phyloP scores from a whole-genome alignment of 2,113 vertebrate genomes.

The Podarcis cretensis region DNA sequence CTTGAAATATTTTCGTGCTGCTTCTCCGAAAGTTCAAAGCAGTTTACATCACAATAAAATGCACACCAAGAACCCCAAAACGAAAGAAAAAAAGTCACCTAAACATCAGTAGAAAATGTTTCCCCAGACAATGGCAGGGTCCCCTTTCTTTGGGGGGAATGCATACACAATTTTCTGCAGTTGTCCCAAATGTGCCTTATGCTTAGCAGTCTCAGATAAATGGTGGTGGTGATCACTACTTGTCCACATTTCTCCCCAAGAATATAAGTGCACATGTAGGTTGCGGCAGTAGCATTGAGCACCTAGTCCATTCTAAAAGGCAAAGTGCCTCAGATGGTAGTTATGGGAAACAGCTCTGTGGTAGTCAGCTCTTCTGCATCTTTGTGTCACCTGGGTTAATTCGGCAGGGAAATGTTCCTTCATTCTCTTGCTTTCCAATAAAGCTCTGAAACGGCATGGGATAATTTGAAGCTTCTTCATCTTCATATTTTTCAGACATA shows the following conservation, averaged over 20 bases:
- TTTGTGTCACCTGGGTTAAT: not conserved
- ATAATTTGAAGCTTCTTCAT: conserved; percentile 7
- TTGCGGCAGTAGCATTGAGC: not conserved
- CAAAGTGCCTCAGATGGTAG: not conserved
- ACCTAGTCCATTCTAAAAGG: not conserved
- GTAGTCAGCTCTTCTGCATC: not conserved
- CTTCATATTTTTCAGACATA: conserved; percentile 61
- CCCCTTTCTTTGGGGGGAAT: not conserved
- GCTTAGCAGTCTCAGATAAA: not conserved
- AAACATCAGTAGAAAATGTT: not conserved
- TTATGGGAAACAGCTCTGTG: not conserved
- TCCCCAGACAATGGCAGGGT: too few relatives aligned
- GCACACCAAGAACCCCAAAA: not conserved
- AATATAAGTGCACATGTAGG: not conserved
- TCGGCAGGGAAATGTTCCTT: not conserved
- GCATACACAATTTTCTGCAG: not conserved
- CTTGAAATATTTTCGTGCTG: not conserved
- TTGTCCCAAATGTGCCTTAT: not conserved
- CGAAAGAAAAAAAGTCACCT: not conserved
- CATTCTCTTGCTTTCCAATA: not conserved
- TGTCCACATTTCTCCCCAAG: not conserved
- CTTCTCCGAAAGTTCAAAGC: not conserved
- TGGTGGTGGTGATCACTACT: not conserved
- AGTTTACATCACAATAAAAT: not conserved
- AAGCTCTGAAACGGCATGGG: not conserved